phyloP scores from a whole-genome alignment of 2,888 invertebrate genomes.

The Diarsia dahlii region DNA sequence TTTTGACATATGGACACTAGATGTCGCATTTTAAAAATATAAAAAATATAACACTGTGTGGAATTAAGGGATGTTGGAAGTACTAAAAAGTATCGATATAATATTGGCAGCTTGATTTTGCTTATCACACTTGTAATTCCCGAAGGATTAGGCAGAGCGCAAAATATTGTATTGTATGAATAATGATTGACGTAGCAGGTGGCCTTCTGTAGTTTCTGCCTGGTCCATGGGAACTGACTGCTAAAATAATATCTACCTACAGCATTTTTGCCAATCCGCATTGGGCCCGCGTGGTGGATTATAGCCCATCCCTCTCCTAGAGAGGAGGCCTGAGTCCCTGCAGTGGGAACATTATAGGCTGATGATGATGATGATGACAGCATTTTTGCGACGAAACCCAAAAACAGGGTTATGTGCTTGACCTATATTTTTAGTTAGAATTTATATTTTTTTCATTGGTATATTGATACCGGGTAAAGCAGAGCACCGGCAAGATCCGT shows the following conservation, averaged over 20 bases:
- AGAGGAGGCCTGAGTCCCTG: too few species aligned
- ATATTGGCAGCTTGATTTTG: neutral
- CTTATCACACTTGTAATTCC: too few species aligned
- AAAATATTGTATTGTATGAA: neutral
- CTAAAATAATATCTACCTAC: too few species aligned
- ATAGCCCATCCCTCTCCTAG: too few species aligned
- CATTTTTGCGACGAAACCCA: too few species aligned
- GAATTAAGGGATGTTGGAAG: neutral
- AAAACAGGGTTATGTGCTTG: too few species aligned
- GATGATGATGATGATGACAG: too few species aligned
- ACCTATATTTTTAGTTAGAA: neutral
- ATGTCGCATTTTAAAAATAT: slow-evolving; percentile 3
- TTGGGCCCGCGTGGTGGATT: too few species aligned
- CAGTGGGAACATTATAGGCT: too few species aligned
- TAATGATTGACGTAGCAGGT: neutral
- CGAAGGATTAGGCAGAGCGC: too few species aligned
- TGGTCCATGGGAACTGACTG: neutral
- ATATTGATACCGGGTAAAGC: neutral
- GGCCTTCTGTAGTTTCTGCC: neutral
- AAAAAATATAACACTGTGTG: neutral
- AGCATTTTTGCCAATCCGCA: too few species aligned
- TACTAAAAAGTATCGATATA: neutral
- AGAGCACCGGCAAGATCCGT: too few species aligned
- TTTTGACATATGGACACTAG: neutral
- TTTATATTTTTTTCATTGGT: neutral